Evolutionary conservation across 2,888 invertebrate genomes (phyloP).

Genomic region (Eustalomyia histrio): DNA sequence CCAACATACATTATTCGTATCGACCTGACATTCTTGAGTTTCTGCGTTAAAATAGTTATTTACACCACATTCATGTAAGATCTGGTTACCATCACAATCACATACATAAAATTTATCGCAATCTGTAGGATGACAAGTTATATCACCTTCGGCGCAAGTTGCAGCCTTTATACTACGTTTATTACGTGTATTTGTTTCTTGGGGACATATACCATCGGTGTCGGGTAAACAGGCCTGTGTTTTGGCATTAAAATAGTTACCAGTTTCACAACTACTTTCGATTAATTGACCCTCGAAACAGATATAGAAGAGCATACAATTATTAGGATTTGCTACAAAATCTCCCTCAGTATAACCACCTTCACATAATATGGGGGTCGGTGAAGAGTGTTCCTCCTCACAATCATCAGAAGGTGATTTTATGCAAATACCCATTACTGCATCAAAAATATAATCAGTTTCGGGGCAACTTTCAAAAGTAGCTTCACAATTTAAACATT

Average conservation of each 20-base stretch:
- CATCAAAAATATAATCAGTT: constrained; percentile 6
- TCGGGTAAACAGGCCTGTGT: constrained; percentile 53
- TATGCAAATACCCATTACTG: constrained; percentile 8
- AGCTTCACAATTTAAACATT: constrained; percentile 33
- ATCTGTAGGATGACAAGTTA: constrained; percentile 40
- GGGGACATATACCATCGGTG: constrained; percentile 57
- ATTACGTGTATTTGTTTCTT: constrained; percentile 12
- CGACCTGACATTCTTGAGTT: constrained; percentile 38
- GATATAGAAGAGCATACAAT: constrained; percentile 69
- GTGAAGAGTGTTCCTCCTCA: neutral
- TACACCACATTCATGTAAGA: constrained; percentile 10
- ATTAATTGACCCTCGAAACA: constrained; percentile 70
- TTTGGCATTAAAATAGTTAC: constrained; percentile 69
- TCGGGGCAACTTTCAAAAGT: constrained; percentile 15
- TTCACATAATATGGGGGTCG: constrained; percentile 1
- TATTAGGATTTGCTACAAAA: constrained; percentile 57
- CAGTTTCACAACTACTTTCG: constrained; percentile 68
- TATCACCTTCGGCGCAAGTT: constrained; percentile 50
- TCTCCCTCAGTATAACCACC: constrained; percentile 68
- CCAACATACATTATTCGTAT: constrained; percentile 58
- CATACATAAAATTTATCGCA: constrained; percentile 46
- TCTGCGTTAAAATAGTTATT: constrained; percentile 39
- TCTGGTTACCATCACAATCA: constrained; percentile 18
- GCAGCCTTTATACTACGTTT: constrained; percentile 46
- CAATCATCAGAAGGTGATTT: neutral